phyloP scores from a whole-genome alignment of 2,113 vertebrate genomes.

The Probosciger aterrimus region DNA sequence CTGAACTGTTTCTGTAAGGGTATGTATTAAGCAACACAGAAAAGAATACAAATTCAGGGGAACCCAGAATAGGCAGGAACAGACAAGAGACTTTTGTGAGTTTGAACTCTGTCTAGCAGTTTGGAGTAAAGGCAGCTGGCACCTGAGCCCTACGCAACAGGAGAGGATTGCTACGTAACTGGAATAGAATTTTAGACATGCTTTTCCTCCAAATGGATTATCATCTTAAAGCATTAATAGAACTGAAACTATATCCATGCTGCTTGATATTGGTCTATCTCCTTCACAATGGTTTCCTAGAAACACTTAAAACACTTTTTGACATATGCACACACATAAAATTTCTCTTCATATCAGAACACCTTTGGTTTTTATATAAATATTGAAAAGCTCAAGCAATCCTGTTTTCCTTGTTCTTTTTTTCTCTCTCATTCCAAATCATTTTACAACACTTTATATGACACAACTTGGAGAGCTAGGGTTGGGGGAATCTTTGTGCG shows the following conservation, averaged over 20 bases:
- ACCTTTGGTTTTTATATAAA: neutral
- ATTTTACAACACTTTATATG: neutral
- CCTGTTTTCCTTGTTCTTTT: neutral
- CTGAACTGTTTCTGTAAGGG: neutral
- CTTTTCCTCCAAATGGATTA: neutral
- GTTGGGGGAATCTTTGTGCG: neutral
- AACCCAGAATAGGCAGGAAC: neutral
- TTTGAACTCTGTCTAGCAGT: neutral
- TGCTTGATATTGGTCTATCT: neutral
- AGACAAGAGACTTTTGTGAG: neutral
- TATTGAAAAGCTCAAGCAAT: neutral
- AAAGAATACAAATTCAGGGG: neutral
- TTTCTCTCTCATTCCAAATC: neutral
- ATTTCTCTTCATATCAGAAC: neutral
- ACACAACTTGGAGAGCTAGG: neutral
- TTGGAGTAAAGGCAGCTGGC: neutral
- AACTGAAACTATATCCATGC: neutral
- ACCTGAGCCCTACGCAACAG: neutral
- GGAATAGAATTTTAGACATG: neutral
- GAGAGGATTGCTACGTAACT: neutral
- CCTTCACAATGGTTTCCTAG: neutral
- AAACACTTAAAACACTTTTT: neutral
- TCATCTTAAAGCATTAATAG: neutral
- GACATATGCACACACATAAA: neutral
- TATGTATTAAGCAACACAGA: neutral